phyloP scores from a whole-genome alignment of 2,113 vertebrate genomes.

The Tinamus guttatus region DNA sequence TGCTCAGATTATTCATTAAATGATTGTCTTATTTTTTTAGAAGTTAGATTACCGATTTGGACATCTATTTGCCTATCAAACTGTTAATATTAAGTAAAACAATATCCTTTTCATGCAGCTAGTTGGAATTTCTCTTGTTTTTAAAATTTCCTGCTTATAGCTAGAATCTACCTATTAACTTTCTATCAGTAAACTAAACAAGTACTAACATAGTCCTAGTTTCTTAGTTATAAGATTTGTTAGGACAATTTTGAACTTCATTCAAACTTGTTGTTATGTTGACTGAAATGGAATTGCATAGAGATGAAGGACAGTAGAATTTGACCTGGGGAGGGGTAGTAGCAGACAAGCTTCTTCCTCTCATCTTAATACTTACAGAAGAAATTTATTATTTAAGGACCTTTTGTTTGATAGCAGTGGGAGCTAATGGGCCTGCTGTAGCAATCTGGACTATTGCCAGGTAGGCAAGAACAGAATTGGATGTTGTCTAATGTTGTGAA shows the following conservation, averaged over 20 bases:
- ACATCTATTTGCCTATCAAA: neutral
- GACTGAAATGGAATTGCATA: neutral
- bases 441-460: neutral
- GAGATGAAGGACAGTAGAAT: neutral
- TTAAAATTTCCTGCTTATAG: neutral
- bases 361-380: neutral
- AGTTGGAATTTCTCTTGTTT: neutral
- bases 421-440: neutral
- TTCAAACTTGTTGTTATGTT: neutral
- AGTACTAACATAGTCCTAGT: neutral
- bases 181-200: neutral
- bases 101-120: neutral
- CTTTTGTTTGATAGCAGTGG: neutral
- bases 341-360: neutral
- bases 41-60: neutral
- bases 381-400: neutral
- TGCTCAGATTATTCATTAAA: neutral
- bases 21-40: neutral
- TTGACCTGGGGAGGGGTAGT: neutral
- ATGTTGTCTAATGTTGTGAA: neutral
- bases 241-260: neutral
- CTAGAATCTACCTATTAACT: neutral
- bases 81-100: neutral
- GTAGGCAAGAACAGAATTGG: neutral
- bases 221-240: neutral